Percentiles rank a stretch among this genome's conserved stretches.
These are phyloP conservation scores for Halichoerus grypus DNA, from an alignment of 2,113 vertebrate species.

Conservation along the genomic window DNA sequence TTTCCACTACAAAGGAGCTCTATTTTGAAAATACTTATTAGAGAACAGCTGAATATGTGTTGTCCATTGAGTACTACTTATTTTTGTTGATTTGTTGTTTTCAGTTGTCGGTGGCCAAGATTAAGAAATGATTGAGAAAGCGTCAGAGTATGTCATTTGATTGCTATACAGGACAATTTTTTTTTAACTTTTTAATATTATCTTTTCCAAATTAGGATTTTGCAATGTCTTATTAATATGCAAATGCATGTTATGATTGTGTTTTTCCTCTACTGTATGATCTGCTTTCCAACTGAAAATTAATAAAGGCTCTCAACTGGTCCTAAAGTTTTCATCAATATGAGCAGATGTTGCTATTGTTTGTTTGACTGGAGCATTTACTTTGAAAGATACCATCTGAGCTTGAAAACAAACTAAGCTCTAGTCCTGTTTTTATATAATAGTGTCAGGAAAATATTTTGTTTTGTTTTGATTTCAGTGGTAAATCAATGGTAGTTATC, in stretches of 20 bases:
- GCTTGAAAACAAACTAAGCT: conserved; percentile 53
- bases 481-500: background rate
- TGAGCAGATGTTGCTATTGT: conserved; percentile 78
- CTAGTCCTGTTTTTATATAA: background rate
- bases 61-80: background rate
- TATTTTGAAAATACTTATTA: conserved; percentile 72
- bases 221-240: conserved; percentile 56
- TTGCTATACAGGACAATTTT: conserved; percentile 26
- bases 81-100: background rate
- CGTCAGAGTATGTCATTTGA: background rate
- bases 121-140: conserved; percentile 34
- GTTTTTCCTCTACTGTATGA: conserved; percentile 37
- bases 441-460: conserved; percentile 37
- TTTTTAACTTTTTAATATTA: conserved; percentile 61
- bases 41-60: background rate
- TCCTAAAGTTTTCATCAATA: conserved; percentile 61
- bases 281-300: conserved; percentile 68
- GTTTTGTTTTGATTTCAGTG: background rate
- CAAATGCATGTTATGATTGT: conserved; percentile 53
- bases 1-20: conserved; percentile 45
- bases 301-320: conserved; percentile 66
- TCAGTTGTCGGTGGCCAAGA: background rate
- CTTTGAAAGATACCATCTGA: conserved; percentile 58
- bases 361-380: conserved; percentile 60
- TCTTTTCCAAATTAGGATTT: conserved; percentile 56